phyloP scores from a whole-genome alignment of 2,113 vertebrate species.

The Corapipo altera region DNA sequence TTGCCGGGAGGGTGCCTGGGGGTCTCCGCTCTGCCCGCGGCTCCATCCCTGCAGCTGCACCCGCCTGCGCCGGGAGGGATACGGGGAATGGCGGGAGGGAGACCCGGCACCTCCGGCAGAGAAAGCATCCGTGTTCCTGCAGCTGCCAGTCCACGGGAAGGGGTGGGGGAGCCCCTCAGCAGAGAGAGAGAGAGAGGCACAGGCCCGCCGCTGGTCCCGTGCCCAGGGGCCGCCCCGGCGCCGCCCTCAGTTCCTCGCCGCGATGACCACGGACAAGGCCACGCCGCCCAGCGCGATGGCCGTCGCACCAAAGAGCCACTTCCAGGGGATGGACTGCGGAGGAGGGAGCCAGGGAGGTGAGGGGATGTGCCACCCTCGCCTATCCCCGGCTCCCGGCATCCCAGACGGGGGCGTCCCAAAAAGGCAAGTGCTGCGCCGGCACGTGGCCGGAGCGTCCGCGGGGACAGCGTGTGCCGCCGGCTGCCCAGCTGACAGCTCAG shows the following conservation, averaged over 20 bases:
- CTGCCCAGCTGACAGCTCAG: neutral
- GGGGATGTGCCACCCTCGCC: neutral
- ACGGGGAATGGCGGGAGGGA: fast-evolving
- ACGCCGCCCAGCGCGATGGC: conserved; percentile 93
- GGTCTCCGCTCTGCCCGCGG: neutral
- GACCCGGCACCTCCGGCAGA: neutral
- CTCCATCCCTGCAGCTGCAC: neutral
- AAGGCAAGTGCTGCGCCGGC: neutral
- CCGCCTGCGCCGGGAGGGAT: neutral
- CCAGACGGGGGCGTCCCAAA: neutral
- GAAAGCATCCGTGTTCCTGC: neutral
- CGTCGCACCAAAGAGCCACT: conserved; percentile 96
- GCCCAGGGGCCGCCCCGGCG: neutral
- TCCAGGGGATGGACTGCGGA: conserved; percentile 83
- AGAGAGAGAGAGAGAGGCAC: neutral
- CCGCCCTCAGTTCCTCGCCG: conserved; percentile 86
- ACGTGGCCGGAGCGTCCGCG: neutral
- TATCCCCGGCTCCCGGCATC: neutral
- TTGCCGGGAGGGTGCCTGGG: fast-evolving
- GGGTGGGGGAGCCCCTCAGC: neutral
- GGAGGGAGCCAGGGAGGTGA: neutral
- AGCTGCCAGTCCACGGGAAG: neutral
- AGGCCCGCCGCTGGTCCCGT: fast-evolving
- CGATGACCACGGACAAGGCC: conserved; percentile 94
- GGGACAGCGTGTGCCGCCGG: neutral